These are phyloP conservation scores for Yponomeuta plumbellus DNA, from an alignment of 2,888 invertebrate species.

Conservation along the genomic window DNA sequence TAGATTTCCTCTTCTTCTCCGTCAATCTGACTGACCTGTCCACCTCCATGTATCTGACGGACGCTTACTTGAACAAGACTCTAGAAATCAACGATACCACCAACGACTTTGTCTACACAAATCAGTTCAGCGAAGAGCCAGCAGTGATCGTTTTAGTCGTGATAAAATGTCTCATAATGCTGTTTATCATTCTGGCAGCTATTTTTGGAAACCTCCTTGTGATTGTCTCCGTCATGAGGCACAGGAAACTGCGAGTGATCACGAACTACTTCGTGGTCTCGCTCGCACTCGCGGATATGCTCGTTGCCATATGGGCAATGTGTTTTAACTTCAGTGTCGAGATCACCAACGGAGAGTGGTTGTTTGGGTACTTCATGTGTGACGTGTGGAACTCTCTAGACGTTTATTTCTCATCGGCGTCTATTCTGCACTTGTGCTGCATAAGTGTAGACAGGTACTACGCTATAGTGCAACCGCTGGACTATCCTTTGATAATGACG, in stretches of 20 bases:
- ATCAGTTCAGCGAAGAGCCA: conserved; percentile 56
- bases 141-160: conserved; percentile 78
- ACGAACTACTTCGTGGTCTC: conserved; percentile 98
- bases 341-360: conserved; percentile 88
- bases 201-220: conserved; percentile 93
- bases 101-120: conserved; percentile 53
- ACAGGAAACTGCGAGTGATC: conserved; percentile 83
- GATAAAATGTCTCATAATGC: conserved; percentile 88
- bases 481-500: conserved; percentile 96
- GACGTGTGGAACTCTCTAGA: conserved; percentile 98
- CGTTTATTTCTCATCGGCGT: conserved; percentile 95
- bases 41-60: conserved; percentile 68
- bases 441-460: conserved; percentile 93
- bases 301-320: conserved; percentile 96
- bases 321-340: conserved; percentile 94
- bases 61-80: conserved; percentile 50
- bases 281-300: conserved; percentile 93
- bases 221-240: conserved; percentile 86
- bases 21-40: conserved; percentile 56
- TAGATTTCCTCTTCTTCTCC: conserved; percentile 36
- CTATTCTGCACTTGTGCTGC: conserved; percentile 95
- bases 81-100: conserved; percentile 53
- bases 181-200: conserved; percentile 91
- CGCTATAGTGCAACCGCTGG: conserved; percentile 94
- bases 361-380: conserved; percentile 94